Evolutionary conservation across 2,797 vertebrate species (phyloP), one percentile per base, ranked within the genome.

Genomic region (Rhinogobio ventralis): DNA sequence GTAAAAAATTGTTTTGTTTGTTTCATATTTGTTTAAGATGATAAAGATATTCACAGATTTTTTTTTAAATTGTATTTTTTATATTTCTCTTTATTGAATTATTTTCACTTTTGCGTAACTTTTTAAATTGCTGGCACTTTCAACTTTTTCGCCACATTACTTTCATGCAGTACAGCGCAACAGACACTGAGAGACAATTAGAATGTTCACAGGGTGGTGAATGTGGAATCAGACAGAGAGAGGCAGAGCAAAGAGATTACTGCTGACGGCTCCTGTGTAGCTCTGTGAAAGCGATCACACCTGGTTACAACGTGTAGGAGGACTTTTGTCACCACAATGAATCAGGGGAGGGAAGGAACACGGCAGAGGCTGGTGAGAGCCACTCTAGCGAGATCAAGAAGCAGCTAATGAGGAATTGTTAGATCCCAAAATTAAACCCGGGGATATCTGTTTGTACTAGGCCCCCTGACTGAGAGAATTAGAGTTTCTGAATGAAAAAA

Each of bases 161-260:
- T 79, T 84, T 73, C 51, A 82, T 75, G 82, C 82, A 45, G 77
- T 64, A 23, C 42, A 45, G 75, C 46, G 45, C 39, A 57, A 81
- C 79, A 83, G 76, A 86, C 51, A 67, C 77, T 73, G 88, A 91
- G 92, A 88, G 91, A 93, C 93, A 93, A 95, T 95, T 94, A 93
- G 91, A 90, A 91, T 78, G 92, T 51, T 73, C 90, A 90, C 88
- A 67, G 69, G 75, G 88, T 91, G 82, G 92, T 87, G 91, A 93
- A 91, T 90, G 88, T 83, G 57, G 88, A 91, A 88, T 91, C 91
- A 94, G 94, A 94, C 93, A 93, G 80, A 94, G 92, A 93, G 93
- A 93, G 90, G 85, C 93, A 92, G 93, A 94, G 93, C 92, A 93
- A 94, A 92, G 90, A 95, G 93, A 94, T 95, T 94, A 94, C 91